Evolutionary conservation across 2,797 vertebrate genomes (phyloP).

Genomic region (Percopsis omiscomaycus): DNA sequence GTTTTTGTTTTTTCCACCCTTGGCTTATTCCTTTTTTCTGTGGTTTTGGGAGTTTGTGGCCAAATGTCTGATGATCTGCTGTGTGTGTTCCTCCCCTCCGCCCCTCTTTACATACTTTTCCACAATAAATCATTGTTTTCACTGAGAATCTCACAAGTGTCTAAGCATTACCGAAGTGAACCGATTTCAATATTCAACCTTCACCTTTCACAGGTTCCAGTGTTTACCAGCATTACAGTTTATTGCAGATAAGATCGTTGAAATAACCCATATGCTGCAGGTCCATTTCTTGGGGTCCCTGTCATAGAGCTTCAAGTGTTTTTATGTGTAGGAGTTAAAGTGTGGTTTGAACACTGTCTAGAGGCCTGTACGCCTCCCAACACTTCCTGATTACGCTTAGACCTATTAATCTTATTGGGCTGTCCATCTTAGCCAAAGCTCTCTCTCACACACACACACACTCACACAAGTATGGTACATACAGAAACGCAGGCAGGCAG

Average conservation of each 20-base stretch:
- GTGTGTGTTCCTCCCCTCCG: conserved; percentile 52
- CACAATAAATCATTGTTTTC: conserved; percentile 39
- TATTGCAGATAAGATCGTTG: conserved; percentile 26
- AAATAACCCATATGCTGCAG: not conserved
- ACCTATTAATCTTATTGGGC: conserved; percentile 54
- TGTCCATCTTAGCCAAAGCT: conserved; percentile 5
- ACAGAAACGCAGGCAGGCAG: not conserved
- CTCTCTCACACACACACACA: conserved; percentile 1
- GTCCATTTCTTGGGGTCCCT: conserved; percentile 10
- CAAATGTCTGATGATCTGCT: conserved; percentile 60
- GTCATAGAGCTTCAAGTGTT: conserved; percentile 31
- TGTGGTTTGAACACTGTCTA: conserved; percentile 65
- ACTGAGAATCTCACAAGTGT: conserved; percentile 18
- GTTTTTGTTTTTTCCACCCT: conserved; percentile 29
- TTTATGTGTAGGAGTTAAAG: conserved; percentile 56
- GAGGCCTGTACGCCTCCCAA: conserved; percentile 61
- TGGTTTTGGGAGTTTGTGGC: conserved; percentile 62
- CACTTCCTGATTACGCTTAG: conserved; percentile 58
- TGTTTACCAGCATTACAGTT: conserved; percentile 23
- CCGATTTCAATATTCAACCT: conserved; percentile 16
- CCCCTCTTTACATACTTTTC: conserved; percentile 39
- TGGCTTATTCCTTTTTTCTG: conserved; percentile 67
- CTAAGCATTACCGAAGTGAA: conserved; percentile 6
- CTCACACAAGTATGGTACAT: not conserved
- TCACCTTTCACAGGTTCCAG: not conserved